These are phyloP conservation scores for Priocnemis perturbator DNA, from an alignment of 2,888 invertebrate species.

Conservation along the genomic window DNA sequence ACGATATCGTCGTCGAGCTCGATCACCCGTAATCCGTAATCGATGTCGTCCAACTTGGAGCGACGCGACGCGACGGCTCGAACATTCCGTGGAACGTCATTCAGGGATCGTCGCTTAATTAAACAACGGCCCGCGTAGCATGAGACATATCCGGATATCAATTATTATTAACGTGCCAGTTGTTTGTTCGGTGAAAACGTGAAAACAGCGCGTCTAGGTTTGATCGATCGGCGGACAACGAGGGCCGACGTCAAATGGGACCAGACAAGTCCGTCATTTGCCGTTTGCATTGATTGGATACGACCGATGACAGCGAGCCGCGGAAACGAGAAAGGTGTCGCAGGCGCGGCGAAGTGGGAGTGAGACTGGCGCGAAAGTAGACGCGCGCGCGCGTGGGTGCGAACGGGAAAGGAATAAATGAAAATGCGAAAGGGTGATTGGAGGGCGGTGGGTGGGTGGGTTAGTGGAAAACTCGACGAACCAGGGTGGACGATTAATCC, in stretches of 20 bases:
- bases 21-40: too few relatives aligned
- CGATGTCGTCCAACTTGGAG: too few relatives aligned
- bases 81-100: too few relatives aligned
- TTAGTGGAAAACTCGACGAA: slow-evolving; percentile 35
- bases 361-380: slow-evolving; percentile 6
- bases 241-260: slow-evolving; percentile 20
- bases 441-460: neutral
- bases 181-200: slow-evolving; percentile 13
- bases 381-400: neutral
- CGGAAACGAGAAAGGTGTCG: neutral
- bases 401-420: slow-evolving; percentile 16
- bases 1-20: too few relatives aligned
- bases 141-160: neutral
- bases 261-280: slow-evolving; percentile 29
- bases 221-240: slow-evolving; percentile 28
- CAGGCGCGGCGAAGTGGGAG: neutral
- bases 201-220: slow-evolving; percentile 2
- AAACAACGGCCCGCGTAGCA: too few relatives aligned
- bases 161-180: slow-evolving; percentile 24
- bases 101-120: too few relatives aligned
- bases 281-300: slow-evolving; percentile 27
- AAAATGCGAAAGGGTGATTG: slow-evolving; percentile 22
- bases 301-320: slow-evolving; percentile 11
- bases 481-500: slow-evolving; percentile 54
- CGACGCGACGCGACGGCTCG: too few relatives aligned